Evolutionary conservation across 1,140 invertebrate genomes (phyloP).

Genomic region (Tetraneura akinire): DNA sequence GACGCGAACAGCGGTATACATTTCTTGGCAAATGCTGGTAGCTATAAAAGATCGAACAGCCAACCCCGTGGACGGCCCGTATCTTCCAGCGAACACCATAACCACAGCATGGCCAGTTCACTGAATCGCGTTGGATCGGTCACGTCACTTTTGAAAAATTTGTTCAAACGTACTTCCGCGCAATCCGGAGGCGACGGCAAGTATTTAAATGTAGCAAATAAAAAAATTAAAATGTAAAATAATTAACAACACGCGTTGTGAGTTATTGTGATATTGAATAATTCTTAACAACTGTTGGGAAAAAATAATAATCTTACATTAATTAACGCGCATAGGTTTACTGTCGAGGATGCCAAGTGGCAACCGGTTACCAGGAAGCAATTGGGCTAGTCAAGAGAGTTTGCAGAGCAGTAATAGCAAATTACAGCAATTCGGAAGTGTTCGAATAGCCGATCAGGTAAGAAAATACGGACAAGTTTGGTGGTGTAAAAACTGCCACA

Average conservation of each 20-base stretch:
- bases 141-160: slow-evolving; percentile 64
- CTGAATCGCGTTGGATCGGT: slow-evolving; percentile 72
- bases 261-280: no score
- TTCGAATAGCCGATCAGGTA: slow-evolving; percentile 69
- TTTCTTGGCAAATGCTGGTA: slow-evolving; percentile 6
- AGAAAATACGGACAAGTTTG: neutral
- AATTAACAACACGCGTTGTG: no score
- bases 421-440: slow-evolving; percentile 58
- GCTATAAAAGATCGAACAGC: slow-evolving; percentile 39
- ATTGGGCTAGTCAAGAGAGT: slow-evolving; percentile 23
- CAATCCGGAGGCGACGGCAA: neutral
- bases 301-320: no score
- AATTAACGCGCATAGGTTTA: no score
- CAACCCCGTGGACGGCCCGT: slow-evolving; percentile 56
- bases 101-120: slow-evolving; percentile 46
- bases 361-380: slow-evolving; percentile 18
- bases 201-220: no score
- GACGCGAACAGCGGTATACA: slow-evolving; percentile 40
- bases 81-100: slow-evolving; percentile 53
- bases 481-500: neutral
- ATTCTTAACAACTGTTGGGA: no score
- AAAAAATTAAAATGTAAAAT: no score
- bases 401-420: slow-evolving; percentile 36
- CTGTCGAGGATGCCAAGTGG: slow-evolving; percentile 67
- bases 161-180: slow-evolving; percentile 24